Evolutionary conservation across 2,113 vertebrate genomes (phyloP), one percentile per base, ranked within the genome.

Genomic region (Rhinoptilus africanus): DNA sequence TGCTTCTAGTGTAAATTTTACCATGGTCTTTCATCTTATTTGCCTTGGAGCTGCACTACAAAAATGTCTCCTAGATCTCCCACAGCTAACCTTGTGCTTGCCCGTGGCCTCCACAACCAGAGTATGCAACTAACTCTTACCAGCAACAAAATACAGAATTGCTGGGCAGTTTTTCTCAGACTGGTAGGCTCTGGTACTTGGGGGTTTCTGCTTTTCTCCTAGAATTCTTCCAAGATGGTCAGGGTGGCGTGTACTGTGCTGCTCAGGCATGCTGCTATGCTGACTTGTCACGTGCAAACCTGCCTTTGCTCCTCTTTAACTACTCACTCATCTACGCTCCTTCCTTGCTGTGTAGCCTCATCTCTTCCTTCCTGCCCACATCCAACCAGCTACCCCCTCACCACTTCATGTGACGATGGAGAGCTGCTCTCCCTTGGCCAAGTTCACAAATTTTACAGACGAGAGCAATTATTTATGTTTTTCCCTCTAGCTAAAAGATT

Each of bases 391-490:
- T 77, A 45, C 62, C 7, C n/a, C 8, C 64, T 84, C 11, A 4
- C 32, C 1, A 1, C 27, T 57, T 83, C 18, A 1, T 22, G 3
- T 19, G 26, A 28, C 0, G 0, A 4, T 43, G 51, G 24, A 74
- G 26, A 78, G 10, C 41, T 84, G 50, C 23, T 14, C 34, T 80
- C 21, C 41, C 21, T 86, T 77, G 10, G 43, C 67, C 83, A 67
- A 63, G 6, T 32, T 84, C 20, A 35, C 27, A 57, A 3, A 48
- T 66, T 69, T 68, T 73, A 62, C 35, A 6, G 64, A 48, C 0
- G 6, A 57, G 27, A 71, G 20, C 35, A 57, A 69, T 51, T 47
- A 83, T 79, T 88, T 60, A 83, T 88, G 27, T 22, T 77, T 80
- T 92, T 88, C 54, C 26, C 37, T 77, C 16, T 83, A 77, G 76